Conservation (phyloP, 2,888 invertebrate genomes). For the Drosophila nr. medialis region DNA sequence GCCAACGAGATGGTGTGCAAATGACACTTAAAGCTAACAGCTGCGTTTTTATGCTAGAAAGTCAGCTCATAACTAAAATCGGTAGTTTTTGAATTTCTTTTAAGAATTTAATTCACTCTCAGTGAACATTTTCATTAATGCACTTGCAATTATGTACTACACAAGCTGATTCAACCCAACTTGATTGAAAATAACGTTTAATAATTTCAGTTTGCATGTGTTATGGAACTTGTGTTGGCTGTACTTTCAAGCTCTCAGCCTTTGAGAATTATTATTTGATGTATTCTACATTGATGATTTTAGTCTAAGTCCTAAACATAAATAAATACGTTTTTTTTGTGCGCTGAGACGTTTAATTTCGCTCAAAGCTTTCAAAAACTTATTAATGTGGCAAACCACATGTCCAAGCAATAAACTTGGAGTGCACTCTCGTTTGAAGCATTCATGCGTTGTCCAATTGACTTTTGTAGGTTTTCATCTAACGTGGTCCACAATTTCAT, state of each 20-base stretch:
- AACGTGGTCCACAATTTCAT: background rate
- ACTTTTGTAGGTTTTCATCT: background rate
- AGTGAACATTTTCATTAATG: background rate
- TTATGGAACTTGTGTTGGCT: background rate
- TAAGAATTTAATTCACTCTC: background rate
- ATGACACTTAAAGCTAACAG: background rate
- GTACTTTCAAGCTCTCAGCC: background rate
- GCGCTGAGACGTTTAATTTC: background rate
- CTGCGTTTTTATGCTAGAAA: background rate
- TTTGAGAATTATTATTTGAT: background rate
- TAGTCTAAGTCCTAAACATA: background rate
- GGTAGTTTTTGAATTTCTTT: background rate
- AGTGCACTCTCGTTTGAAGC: background rate
- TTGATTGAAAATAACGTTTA: background rate
- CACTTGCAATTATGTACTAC: background rate
- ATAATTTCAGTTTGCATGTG: background rate
- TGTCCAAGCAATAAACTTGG: constrained; percentile 1
- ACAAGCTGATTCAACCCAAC: background rate
- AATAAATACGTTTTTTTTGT: background rate
- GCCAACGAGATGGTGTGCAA: background rate
- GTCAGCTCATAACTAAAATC: background rate
- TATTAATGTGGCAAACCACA: background rate
- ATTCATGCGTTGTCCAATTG: background rate
- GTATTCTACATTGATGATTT: background rate
- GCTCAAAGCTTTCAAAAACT: background rate